These are phyloP conservation scores for Sarcophilus harrisii DNA, from an alignment of 2,797 vertebrate species.

Conservation along the genomic window DNA sequence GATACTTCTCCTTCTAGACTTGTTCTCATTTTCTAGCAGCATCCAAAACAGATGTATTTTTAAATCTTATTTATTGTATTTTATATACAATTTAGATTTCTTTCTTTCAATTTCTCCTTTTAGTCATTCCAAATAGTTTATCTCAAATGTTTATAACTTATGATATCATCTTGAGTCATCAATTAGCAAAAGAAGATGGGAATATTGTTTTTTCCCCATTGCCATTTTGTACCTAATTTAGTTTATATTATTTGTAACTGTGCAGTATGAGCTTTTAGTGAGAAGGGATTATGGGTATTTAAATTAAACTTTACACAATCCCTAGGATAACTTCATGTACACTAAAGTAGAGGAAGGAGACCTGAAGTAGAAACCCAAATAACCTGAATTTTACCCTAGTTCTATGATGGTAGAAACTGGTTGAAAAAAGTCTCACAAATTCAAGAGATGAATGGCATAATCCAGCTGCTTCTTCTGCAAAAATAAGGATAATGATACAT, in stretches of 20 bases:
- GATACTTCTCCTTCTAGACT: not conserved
- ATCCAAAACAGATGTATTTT: not conserved
- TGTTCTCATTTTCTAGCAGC: not conserved
- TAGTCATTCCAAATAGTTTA: slow-evolving; percentile 1
- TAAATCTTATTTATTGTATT: not conserved
- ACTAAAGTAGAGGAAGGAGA: not conserved
- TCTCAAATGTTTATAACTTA: not conserved
- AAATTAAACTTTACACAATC: not conserved
- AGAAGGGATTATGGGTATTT: not conserved
- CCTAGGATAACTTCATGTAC: not conserved
- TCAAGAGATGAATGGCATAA: not conserved
- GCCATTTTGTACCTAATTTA: not conserved
- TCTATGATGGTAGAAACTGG: not conserved
- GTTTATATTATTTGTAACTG: not conserved
- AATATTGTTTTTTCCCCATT: not conserved
- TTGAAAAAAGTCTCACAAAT: not conserved
- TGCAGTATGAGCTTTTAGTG: not conserved
- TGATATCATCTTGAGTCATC: not conserved
- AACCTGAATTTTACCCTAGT: not conserved
- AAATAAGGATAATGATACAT: not conserved
- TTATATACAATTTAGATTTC: not conserved
- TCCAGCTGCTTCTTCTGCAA: not conserved
- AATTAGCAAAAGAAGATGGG: not conserved
- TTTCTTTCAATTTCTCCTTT: not conserved
- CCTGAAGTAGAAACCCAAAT: not conserved